Percentiles rank a stretch among this genome's conserved stretches.
Evolutionary conservation across 2,888 invertebrate genomes (phyloP).

Genomic region (Agonopterix alstromeriana): DNA sequence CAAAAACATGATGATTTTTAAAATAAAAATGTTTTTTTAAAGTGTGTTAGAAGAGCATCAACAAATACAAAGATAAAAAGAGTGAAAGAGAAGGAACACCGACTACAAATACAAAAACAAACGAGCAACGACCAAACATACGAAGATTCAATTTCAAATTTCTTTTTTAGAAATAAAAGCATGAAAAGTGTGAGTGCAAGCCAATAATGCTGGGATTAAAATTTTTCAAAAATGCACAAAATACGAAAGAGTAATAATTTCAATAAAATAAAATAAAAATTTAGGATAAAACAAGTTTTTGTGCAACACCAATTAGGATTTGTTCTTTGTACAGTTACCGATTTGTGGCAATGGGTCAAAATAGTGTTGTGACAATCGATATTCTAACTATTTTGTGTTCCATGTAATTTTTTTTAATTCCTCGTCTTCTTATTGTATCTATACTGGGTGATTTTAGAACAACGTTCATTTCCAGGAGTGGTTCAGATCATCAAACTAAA

Average conservation of each 20-base stretch:
- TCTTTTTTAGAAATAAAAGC: constrained; percentile 41
- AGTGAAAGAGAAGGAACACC: constrained; percentile 75
- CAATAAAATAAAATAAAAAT: constrained; percentile 18
- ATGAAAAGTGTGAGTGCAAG: constrained; percentile 66
- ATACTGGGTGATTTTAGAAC: no score
- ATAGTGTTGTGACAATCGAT: no score
- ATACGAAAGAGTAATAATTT: constrained; percentile 23
- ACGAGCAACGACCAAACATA: constrained; percentile 47
- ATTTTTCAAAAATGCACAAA: constrained; percentile 6
- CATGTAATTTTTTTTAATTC: no score
- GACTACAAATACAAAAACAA: constrained; percentile 57
- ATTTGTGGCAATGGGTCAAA: no score
- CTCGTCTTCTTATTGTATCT: no score
- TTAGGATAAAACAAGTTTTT: constrained; percentile 31
- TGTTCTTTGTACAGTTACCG: constrained; percentile 30
- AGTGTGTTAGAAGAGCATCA: constrained; percentile 34
- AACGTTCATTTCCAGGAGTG: no score
- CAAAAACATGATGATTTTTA: no score
- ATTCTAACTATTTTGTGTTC: no score
- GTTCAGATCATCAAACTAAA: no score
- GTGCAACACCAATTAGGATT: constrained; percentile 46
- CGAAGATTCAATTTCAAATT: constrained; percentile 26
- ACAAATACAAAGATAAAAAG: constrained; percentile 35
- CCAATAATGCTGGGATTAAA: constrained; percentile 46
- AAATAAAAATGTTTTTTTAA: no score